Conservation (phyloP, 2,113 vertebrate genomes). For the Hyperopisus bebe region DNA sequence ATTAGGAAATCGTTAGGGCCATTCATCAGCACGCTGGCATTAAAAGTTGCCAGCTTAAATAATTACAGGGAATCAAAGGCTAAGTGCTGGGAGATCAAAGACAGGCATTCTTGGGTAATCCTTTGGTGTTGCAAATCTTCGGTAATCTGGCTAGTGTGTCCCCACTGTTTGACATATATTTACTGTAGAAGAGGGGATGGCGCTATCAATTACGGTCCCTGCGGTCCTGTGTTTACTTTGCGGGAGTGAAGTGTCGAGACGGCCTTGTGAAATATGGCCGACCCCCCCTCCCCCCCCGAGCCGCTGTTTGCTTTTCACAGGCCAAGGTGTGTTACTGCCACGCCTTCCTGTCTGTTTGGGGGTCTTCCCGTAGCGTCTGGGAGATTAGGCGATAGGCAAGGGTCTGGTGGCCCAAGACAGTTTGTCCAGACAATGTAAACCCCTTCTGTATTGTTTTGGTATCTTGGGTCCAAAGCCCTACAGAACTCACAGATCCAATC, state of each 20-base stretch:
- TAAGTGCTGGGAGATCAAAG: slow-evolving; percentile 61
- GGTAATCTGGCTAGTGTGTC: slow-evolving; percentile 53
- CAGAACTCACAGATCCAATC: not conserved
- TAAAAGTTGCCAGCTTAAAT: slow-evolving; percentile 45
- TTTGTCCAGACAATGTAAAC: slow-evolving; percentile 11
- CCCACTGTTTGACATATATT: slow-evolving; percentile 62
- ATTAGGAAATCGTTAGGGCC: slow-evolving; percentile 48
- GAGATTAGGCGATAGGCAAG: slow-evolving; percentile 17
- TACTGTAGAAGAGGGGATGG: slow-evolving; percentile 61
- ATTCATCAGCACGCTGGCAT: slow-evolving; percentile 47
- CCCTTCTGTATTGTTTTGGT: not conserved
- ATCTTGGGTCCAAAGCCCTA: not conserved
- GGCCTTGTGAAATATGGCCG: slow-evolving; percentile 52
- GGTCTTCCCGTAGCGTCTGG: slow-evolving; percentile 23
- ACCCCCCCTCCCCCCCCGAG: slow-evolving; percentile 33
- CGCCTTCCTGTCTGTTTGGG: slow-evolving; percentile 29
- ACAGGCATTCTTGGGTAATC: slow-evolving; percentile 58
- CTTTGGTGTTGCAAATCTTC: slow-evolving; percentile 60
- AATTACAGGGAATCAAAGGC: slow-evolving; percentile 61
- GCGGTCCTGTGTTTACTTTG: slow-evolving; percentile 55
- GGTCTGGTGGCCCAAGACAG: not conserved
- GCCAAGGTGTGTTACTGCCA: slow-evolving; percentile 49
- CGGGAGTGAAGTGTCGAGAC: slow-evolving; percentile 48
- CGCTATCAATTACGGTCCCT: slow-evolving; percentile 53
- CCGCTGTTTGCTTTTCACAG: slow-evolving; percentile 53